phyloP scores from a whole-genome alignment of 1,140 invertebrate genomes.

The Brachionus paranguensis region DNA sequence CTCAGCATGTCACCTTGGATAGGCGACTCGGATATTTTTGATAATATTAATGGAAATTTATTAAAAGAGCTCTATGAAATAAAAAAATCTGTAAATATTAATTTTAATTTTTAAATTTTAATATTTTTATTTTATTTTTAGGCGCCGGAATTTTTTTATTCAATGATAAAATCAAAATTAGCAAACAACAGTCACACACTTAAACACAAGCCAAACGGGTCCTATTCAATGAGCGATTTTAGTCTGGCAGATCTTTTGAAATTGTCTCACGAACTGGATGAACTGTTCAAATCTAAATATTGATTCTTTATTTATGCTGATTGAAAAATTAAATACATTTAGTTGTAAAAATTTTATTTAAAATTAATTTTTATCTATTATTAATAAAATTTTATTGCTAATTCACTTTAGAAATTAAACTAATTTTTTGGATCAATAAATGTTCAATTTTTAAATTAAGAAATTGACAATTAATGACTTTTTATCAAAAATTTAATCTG shows the following conservation, averaged over 20 bases:
- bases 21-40: background rate
- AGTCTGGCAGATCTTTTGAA: constrained; percentile 16
- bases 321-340: background rate
- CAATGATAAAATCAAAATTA: background rate
- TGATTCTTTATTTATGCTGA: background rate
- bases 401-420: background rate
- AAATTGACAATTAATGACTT: background rate
- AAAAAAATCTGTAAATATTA: background rate
- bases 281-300: background rate
- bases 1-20: constrained; percentile 1
- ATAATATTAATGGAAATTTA: background rate
- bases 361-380: background rate
- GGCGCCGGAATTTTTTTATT: constrained; percentile 13
- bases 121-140: background rate
- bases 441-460: background rate
- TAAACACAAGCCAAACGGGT: background rate
- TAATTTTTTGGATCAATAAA: background rate
- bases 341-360: background rate
- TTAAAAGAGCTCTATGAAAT: constrained; percentile 5
- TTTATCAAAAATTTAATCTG: background rate
- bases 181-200: background rate
- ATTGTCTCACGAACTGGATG: background rate
- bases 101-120: background rate
- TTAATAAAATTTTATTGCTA: background rate
- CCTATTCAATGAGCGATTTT: constrained; percentile 20